Evolutionary conservation across 2,888 invertebrate species (phyloP).

Genomic region (Schizotus pectinicornis): DNA sequence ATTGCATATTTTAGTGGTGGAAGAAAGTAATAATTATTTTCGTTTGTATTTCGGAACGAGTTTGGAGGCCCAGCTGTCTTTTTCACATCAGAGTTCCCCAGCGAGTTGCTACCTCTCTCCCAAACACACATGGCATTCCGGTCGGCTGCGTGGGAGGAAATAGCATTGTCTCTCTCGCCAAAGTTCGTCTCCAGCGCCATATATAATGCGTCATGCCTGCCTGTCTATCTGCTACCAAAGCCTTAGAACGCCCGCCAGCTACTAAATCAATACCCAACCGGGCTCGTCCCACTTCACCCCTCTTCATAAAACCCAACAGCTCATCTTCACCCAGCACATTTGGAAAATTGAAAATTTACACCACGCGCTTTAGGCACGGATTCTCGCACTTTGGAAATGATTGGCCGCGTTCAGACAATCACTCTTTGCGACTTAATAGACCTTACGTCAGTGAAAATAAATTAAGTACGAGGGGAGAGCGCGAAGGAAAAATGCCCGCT

Average conservation of each 20-base stretch:
- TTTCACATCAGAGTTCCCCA: conserved; percentile 54
- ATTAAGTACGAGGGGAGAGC: too few species aligned
- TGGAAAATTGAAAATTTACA: conserved; percentile 49
- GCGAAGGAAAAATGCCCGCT: too few species aligned
- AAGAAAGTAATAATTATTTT: conserved; percentile 44
- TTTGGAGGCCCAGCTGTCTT: conserved; percentile 56
- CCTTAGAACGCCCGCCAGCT: conserved; percentile 59
- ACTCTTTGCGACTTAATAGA: too few species aligned
- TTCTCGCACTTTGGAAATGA: neutral
- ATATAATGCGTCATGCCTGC: conserved; percentile 60
- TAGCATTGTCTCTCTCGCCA: conserved; percentile 41
- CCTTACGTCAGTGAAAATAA: too few species aligned
- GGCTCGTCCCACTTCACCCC: conserved; percentile 42
- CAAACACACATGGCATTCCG: conserved; percentile 44
- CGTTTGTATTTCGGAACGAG: conserved; percentile 40
- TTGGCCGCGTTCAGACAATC: too few species aligned
- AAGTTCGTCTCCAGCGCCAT: conserved; percentile 60
- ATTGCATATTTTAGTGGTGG: neutral
- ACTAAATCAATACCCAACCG: conserved; percentile 59
- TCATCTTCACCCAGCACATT: conserved; percentile 49
- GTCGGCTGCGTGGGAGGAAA: conserved; percentile 38
- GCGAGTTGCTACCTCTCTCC: conserved; percentile 25
- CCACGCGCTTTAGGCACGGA: conserved; percentile 10
- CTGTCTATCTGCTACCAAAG: conserved; percentile 59
- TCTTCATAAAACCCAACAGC: conserved; percentile 43